These are phyloP conservation scores for Platyscapa corneri DNA, from an alignment of 1,140 invertebrate genomes.

Conservation along the genomic window DNA sequence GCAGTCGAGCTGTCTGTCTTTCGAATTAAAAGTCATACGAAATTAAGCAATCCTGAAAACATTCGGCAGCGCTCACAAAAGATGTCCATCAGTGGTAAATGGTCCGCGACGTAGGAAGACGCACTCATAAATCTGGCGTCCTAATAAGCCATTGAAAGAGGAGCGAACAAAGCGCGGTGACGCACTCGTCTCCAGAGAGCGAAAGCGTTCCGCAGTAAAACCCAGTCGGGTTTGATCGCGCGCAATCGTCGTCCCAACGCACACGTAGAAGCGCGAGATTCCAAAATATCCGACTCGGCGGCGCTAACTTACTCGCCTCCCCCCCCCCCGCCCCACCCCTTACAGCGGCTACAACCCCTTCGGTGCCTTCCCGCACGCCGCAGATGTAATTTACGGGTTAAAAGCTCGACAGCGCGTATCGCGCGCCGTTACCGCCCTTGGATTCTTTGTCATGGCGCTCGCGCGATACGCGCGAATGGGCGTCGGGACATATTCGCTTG, in stretches of 20 bases:
- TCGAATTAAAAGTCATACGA: too few species aligned
- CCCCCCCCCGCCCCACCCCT: too few species aligned
- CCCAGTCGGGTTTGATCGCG: neutral
- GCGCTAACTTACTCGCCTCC: neutral
- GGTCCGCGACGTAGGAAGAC: neutral
- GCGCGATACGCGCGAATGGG: neutral
- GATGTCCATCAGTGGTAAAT: neutral
- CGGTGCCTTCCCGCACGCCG: too few species aligned
- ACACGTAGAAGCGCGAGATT: neutral
- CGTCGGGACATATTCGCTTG: too few species aligned
- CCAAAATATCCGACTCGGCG: neutral
- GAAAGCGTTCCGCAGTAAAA: neutral
- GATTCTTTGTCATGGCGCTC: neutral
- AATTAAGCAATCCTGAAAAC: neutral
- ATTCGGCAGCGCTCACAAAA: neutral
- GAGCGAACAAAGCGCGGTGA: too few species aligned
- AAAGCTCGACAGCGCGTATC: neutral
- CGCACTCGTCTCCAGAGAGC: neutral
- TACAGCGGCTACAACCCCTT: too few species aligned
- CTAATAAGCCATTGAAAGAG: neutral
- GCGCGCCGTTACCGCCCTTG: neutral
- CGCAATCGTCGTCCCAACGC: neutral
- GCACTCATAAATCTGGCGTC: neutral
- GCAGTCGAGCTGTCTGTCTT: too few species aligned
- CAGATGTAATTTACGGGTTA: neutral